Evolutionary conservation across 2,113 vertebrate genomes (phyloP).

Genomic region (Brachypteracias leptosomus): DNA sequence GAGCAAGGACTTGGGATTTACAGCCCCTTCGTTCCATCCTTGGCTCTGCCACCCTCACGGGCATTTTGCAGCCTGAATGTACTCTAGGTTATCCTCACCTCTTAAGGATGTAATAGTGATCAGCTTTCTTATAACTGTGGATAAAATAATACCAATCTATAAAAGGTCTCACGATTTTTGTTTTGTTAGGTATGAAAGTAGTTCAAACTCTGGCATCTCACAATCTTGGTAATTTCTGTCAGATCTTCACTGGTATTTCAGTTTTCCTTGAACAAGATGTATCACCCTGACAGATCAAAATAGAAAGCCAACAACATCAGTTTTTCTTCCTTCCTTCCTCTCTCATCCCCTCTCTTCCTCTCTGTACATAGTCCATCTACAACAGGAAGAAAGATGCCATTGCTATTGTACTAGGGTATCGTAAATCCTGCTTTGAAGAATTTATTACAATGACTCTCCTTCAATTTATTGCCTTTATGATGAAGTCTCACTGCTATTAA

Average conservation of each 20-base stretch:
- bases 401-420: not conserved
- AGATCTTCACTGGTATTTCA: not conserved
- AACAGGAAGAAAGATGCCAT: not conserved
- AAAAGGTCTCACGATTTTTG: not conserved
- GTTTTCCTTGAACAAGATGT: not conserved
- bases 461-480: not conserved
- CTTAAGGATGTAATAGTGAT: not conserved
- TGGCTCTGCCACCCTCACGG: not conserved
- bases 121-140: not conserved
- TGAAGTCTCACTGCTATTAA: not conserved
- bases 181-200: not conserved
- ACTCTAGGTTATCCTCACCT: not conserved
- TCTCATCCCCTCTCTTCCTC: not conserved
- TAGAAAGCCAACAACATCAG: not conserved
- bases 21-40: not conserved
- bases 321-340: constrained; percentile 6
- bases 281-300: not conserved
- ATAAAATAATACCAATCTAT: not conserved
- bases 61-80: not conserved
- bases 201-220: not conserved
- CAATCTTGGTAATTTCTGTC: not conserved
- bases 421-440: not conserved
- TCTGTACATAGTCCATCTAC: not conserved
- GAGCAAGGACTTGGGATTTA: not conserved
- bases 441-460: not conserved